A percentile compares a stretch with the other conserved stretches of the same genome.
Evolutionary conservation across 2,797 vertebrate species (phyloP).

Genomic region (Poecile montanus): DNA sequence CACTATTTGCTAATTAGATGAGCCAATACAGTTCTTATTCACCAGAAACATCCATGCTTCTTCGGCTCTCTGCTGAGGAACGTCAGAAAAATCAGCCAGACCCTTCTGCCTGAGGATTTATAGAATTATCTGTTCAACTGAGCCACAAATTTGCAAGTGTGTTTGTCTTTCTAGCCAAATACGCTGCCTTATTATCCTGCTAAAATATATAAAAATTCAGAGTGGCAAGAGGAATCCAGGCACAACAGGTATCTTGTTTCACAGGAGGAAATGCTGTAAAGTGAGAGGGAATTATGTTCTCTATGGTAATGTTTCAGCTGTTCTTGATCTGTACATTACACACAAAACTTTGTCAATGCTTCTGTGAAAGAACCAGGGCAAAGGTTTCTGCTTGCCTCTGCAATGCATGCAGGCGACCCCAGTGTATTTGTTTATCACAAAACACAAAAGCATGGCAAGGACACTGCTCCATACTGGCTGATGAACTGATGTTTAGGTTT

Average conservation of each 20-base stretch:
- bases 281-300: neutral
- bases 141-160: neutral
- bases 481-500: conserved; percentile 41
- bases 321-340: neutral
- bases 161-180: neutral
- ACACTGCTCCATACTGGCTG: neutral
- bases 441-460: neutral
- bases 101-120: neutral
- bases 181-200: neutral
- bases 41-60: neutral
- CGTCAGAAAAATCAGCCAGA: neutral
- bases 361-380: neutral
- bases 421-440: neutral
- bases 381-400: neutral
- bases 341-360: neutral
- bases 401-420: neutral
- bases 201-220: neutral
- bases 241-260: neutral
- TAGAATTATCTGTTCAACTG: neutral
- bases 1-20: neutral
- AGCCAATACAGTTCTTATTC: neutral
- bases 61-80: neutral
- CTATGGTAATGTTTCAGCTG: accelerated
- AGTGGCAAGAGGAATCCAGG: neutral
- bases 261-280: neutral